Evolutionary conservation across 1,140 invertebrate genomes (phyloP).

Genomic region (Schlechtendalia chinensis): DNA sequence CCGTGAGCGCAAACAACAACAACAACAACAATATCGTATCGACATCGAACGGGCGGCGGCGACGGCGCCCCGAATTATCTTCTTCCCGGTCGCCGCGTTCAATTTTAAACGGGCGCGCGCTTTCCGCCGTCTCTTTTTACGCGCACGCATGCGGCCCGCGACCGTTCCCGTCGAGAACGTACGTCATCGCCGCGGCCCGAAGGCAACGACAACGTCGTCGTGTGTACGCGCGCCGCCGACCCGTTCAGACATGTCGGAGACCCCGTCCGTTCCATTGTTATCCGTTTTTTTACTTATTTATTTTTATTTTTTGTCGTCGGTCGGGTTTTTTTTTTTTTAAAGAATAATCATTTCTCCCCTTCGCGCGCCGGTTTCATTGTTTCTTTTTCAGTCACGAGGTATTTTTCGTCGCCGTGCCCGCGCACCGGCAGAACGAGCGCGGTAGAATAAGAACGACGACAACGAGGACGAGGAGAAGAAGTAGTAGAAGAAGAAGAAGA

Average conservation of each 20-base stretch:
- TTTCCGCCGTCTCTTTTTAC: not conserved
- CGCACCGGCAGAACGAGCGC: not conserved
- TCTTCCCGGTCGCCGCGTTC: no score
- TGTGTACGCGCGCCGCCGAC: not conserved
- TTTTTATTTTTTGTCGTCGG: slow-evolving; percentile 39
- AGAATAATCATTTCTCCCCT: not conserved
- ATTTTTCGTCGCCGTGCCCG: not conserved
- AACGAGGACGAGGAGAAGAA: no score
- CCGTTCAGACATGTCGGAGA: slow-evolving; percentile 48
- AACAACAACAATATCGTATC: no score
- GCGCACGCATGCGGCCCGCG: not conserved
- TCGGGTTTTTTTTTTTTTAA: slow-evolving; percentile 43
- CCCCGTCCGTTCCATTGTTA: slow-evolving; percentile 46
- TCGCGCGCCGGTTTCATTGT: slow-evolving; percentile 19
- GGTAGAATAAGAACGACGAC: not conserved
- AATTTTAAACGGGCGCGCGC: no score
- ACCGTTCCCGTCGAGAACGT: not conserved
- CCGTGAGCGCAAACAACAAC: slow-evolving; percentile 9
- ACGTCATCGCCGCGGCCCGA: slow-evolving; percentile 6
- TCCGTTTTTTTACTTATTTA: slow-evolving; percentile 32
- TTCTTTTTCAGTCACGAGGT: slow-evolving; percentile 44
- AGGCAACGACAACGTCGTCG: slow-evolving; percentile 20
- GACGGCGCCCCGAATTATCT: no score
- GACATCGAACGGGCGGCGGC: no score
- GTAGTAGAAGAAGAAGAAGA: no score